phyloP scores from a whole-genome alignment of 1,140 invertebrate genomes.

The Antheraea pernyi region DNA sequence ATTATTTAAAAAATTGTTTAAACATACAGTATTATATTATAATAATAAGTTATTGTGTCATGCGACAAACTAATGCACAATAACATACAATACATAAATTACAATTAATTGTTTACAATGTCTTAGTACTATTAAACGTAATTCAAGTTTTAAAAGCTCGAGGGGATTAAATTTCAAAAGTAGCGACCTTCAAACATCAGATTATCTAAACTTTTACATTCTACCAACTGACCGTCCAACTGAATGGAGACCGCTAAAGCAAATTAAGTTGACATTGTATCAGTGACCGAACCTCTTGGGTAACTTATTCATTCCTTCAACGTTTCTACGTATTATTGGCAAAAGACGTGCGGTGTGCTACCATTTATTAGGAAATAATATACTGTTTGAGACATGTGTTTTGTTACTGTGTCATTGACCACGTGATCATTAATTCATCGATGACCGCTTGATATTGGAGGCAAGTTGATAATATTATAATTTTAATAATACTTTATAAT shows the following conservation, averaged over 20 bases:
- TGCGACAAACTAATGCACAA: neutral
- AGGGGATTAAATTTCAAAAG: conserved; percentile 62
- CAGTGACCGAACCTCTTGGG: conserved; percentile 31
- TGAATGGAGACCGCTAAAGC: conserved; percentile 40
- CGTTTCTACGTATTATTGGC: neutral
- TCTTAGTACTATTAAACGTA: conserved; percentile 11
- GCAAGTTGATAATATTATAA: neutral
- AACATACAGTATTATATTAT: neutral
- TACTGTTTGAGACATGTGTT: conserved; percentile 5
- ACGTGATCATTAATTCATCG: conserved; percentile 1
- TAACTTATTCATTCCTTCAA: conserved; percentile 25
- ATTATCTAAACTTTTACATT: conserved; percentile 67
- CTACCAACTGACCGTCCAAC: conserved; percentile 30
- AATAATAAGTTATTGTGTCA: neutral
- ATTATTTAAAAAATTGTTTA: too few species aligned
- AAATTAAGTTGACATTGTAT: conserved; percentile 56
- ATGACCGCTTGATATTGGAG: neutral
- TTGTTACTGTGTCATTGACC: conserved; percentile 1
- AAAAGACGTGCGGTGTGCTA: neutral
- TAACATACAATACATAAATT: conserved; percentile 6
- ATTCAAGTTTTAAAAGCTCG: conserved; percentile 44
- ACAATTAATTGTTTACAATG: conserved; percentile 12
- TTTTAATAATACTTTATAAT: conserved; percentile 10
- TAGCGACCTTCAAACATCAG: conserved; percentile 54
- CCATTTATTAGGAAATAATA: conserved; percentile 7